Base-by-base conservation (phyloP, 2,797 vertebrate genomes). In the Syndactyla subalaris region DNA sequence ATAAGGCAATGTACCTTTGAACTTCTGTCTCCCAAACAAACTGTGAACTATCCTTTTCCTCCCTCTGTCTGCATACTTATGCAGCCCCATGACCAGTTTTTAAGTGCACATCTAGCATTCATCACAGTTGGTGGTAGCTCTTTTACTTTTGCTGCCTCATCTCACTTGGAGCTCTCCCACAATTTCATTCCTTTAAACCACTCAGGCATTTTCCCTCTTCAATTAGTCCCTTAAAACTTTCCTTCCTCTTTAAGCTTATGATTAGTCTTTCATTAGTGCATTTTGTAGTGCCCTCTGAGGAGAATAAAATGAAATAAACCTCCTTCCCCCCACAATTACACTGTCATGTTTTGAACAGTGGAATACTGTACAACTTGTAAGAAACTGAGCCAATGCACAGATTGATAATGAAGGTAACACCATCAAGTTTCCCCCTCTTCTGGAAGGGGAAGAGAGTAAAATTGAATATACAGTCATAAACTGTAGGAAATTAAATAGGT, bases 171-270 rank as follows among this genome's bases (percentile, higher is more conserved):
- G 43, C 29, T 81, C 49, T 89, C 92, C 59, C 72, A 89, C 63
- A 21, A 85, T 54, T 88, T 95, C 67, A 91, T 97, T 92, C 82
- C 68, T 93, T 92, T 77, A 87, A 95, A 94, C 86, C 84, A 75
- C 76, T 85, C 49, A 58, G 81, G 75, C 81, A 88, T 76, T 93
- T 86, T 52, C 48, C 34, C 39, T 88, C 66, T 89, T 89, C 93
- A 96, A 76, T 92, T 94, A 95, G 79, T 68, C 54, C 73, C 70
- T 94, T 89, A 93, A 95, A 95, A 92, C 48, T 72, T 85, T 51
- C 73, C 41, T 83, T 88, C 76, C 82, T 89, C 29, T 92, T 82
- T 63, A 82, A 85, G 55, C 22, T 91, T 80, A 55, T 46, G 55
- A 87, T 72, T 91, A 72, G 73, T 85, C 70, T 95, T 90, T 85